Evolutionary conservation across 53 echinoderm and acorn worm species (phyloP).

Genomic region (Antedon mediterranea): DNA sequence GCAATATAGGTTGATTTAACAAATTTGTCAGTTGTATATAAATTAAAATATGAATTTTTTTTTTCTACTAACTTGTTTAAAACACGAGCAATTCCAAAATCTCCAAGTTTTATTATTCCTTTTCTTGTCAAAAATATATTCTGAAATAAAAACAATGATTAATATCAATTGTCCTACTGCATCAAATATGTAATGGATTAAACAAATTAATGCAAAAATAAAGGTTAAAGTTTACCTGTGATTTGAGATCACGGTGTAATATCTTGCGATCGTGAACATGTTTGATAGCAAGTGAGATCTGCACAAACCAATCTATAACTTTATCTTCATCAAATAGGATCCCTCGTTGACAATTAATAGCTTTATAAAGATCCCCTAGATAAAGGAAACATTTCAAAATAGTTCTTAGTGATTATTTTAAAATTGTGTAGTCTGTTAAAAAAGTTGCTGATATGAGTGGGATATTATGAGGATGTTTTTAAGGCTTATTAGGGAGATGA

Average conservation of each 20-base stretch:
- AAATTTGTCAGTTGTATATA: too few relatives aligned
- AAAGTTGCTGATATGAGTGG: too few relatives aligned
- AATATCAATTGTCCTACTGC: too few relatives aligned
- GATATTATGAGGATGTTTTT: too few relatives aligned
- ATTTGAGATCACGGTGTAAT: conserved; percentile 89
- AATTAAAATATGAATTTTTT: too few relatives aligned
- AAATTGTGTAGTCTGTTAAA: too few relatives aligned
- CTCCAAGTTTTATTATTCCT: conserved; percentile 81
- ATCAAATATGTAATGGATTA: too few relatives aligned
- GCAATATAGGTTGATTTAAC: too few relatives aligned
- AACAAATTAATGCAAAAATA: too few relatives aligned
- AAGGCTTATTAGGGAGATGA: too few relatives aligned
- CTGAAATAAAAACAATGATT: conserved; percentile 29
- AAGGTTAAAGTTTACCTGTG: too few relatives aligned
- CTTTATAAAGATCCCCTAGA: conserved; percentile 68
- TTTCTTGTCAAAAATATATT: conserved; percentile 84
- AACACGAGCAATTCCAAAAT: conserved; percentile 95
- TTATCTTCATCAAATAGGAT: conserved; percentile 75
- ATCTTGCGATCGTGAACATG: conserved; percentile 97
- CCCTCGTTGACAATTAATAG: conserved; percentile 60
- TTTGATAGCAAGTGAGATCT: conserved; percentile 90
- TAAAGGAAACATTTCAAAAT: not conserved
- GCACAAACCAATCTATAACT: conserved; percentile 95
- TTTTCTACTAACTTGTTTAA: conserved; percentile 82
- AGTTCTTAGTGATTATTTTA: too few relatives aligned